phyloP scores from a whole-genome alignment of 2,113 vertebrate species.

The Vulpes ferrilata region DNA sequence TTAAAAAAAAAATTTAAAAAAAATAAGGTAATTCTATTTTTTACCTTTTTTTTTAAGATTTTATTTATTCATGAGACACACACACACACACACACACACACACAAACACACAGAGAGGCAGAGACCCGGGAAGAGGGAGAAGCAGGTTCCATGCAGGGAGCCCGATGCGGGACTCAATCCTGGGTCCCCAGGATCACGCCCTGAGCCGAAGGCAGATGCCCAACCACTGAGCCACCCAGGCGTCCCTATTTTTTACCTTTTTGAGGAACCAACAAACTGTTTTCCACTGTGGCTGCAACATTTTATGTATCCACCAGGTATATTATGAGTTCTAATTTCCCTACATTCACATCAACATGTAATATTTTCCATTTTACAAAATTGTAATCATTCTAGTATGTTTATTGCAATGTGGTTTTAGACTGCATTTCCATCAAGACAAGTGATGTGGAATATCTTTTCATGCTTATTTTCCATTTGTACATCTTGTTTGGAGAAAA shows the following conservation, averaged over 20 bases:
- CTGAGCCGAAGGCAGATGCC: too few relatives aligned
- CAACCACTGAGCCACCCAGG: too few relatives aligned
- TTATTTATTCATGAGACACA: too few relatives aligned
- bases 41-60: too few relatives aligned
- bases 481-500: background rate
- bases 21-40: background rate
- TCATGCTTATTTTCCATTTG: background rate
- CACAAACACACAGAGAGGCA: too few relatives aligned
- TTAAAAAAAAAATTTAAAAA: too few relatives aligned
- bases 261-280: background rate
- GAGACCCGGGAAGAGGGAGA: too few relatives aligned
- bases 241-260: background rate
- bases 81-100: too few relatives aligned
- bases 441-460: background rate
- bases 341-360: background rate
- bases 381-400: background rate
- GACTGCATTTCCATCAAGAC: background rate
- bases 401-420: background rate
- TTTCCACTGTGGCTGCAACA: background rate
- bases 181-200: too few relatives aligned
- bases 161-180: too few relatives aligned
- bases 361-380: background rate
- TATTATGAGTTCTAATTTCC: background rate
- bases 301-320: background rate
- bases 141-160: too few relatives aligned